These are phyloP conservation scores for Onchidella celtica DNA, from an alignment of 2,888 invertebrate genomes.

Conservation along the genomic window DNA sequence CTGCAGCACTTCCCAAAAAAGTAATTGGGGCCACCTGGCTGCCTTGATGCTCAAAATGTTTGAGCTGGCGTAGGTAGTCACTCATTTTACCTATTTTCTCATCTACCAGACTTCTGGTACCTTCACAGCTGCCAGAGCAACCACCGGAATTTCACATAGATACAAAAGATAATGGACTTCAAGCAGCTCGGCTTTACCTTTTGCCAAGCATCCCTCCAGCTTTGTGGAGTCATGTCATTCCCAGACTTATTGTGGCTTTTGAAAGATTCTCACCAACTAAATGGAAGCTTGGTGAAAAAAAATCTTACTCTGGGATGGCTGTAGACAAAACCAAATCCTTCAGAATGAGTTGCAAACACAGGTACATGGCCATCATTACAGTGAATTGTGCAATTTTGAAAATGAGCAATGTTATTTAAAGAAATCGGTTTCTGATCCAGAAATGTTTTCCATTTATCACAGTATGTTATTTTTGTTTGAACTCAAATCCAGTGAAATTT, in stretches of 20 bases:
- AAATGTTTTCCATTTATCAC: too few relatives aligned
- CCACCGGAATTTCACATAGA: slow-evolving; percentile 44
- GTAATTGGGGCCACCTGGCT: too few relatives aligned
- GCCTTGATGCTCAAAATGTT: too few relatives aligned
- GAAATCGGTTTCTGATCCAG: too few relatives aligned
- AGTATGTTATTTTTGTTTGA: too few relatives aligned
- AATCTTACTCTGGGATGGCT: not conserved
- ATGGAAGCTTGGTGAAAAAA: slow-evolving; percentile 37
- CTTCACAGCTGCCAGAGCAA: slow-evolving; percentile 65
- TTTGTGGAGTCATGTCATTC: slow-evolving; percentile 66
- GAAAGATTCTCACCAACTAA: slow-evolving; percentile 36
- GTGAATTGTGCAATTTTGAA: too few relatives aligned
- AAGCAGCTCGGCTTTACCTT: slow-evolving; percentile 66
- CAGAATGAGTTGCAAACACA: slow-evolving; percentile 12
- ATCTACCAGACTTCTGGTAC: slow-evolving; percentile 72
- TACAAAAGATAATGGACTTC: not conserved
- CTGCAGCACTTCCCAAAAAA: too few relatives aligned
- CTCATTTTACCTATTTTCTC: too few relatives aligned
- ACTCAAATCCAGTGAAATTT: too few relatives aligned
- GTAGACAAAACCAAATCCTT: slow-evolving; percentile 38
- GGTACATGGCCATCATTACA: not conserved
- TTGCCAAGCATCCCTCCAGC: slow-evolving; percentile 71
- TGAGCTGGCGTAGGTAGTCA: too few relatives aligned
- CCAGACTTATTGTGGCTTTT: slow-evolving; percentile 42
- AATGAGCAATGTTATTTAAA: too few relatives aligned